Evolutionary conservation across 2,888 invertebrate genomes (phyloP), one percentile per base, ranked within the genome.

Genomic region (Dynastes maya): DNA sequence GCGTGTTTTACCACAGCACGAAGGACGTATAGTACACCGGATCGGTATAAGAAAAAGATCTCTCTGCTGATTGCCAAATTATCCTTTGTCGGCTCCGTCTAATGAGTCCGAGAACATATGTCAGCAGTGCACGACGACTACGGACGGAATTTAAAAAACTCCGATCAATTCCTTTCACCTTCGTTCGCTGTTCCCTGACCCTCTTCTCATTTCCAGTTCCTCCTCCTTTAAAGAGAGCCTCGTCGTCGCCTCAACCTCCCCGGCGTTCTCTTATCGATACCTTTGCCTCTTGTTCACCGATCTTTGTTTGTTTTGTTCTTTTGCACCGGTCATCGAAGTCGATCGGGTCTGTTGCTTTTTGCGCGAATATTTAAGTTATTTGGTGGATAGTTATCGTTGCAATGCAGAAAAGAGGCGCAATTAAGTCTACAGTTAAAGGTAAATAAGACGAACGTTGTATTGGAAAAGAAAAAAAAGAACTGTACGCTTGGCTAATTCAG

Each of bases 31-130:
- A 40, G 51, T 68, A 68, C 68, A 49, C 27, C 51, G 51, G 40
- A 67, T 64, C 72, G 72, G 63, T 61, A 61, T 61, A 74, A 74
- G 61, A 74, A 45, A 74, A 58, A 37, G 72, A 74, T 74, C 72
- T 55, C 61, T 40, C 72, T 22, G 45, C 84, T 84, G 86, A 86
- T 86, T 85, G 86, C 85, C 85, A 86, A 86, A 86, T 86, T 85
- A 83, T 82, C 84, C 86, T 86, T 87, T 86, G 86, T 86, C 86
- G 87, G 86, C 86, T 80, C 75, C 82, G 80, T 85, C 85, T 86
- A 86, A 86, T 86, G 86, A 86, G 86, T 83, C 82, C 84, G 80
- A 78, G 84, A 84, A 86, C 86, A 86, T 86, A 86, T 86, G 85
- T 85, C 85, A 83, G 85, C 83, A 83, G 81, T 84, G 81, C 84